Evolutionary conservation across 1,140 invertebrate genomes (phyloP).

Genomic region (Polypedilum vanderplanki): DNA sequence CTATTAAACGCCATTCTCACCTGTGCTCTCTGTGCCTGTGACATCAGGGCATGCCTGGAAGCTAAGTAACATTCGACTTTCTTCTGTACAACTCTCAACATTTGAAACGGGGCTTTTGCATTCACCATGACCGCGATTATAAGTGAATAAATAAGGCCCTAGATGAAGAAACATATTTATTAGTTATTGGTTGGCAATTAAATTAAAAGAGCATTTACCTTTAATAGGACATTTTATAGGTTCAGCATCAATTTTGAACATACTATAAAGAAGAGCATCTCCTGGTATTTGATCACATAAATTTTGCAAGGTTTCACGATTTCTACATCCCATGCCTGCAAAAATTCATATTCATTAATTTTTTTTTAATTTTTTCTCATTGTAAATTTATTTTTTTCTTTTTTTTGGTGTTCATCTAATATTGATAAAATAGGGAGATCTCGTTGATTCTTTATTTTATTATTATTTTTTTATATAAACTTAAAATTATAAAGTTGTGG

Average conservation of each 20-base stretch:
- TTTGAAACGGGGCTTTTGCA: constrained; percentile 75
- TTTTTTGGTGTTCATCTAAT: background rate
- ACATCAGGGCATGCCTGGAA: constrained; percentile 91
- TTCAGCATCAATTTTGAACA: constrained; percentile 75
- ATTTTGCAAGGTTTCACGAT: constrained; percentile 62
- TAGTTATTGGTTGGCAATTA: background rate
- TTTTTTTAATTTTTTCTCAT: background rate
- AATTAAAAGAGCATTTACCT: constrained; percentile 41
- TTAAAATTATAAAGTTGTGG: background rate
- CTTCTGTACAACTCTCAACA: constrained; percentile 83
- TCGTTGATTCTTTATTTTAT: no score
- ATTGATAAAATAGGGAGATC: no score
- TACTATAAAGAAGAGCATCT: constrained; percentile 77
- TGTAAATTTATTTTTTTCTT: background rate
- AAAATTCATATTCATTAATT: background rate
- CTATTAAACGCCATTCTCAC: no score
- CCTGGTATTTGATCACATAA: constrained; percentile 79
- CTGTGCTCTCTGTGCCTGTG: constrained; percentile 71
- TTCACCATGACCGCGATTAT: constrained; percentile 69
- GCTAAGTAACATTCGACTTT: constrained; percentile 72
- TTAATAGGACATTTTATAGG: constrained; percentile 77
- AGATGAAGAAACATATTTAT: background rate
- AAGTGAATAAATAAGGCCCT: constrained; percentile 49
- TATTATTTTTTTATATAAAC: background rate
- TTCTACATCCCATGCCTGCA: constrained; percentile 50